Percentiles rank a stretch among this genome's conserved stretches.
Evolutionary conservation across 2,888 invertebrate genomes (phyloP).

Genomic region (Neoaliturus tenellus): DNA sequence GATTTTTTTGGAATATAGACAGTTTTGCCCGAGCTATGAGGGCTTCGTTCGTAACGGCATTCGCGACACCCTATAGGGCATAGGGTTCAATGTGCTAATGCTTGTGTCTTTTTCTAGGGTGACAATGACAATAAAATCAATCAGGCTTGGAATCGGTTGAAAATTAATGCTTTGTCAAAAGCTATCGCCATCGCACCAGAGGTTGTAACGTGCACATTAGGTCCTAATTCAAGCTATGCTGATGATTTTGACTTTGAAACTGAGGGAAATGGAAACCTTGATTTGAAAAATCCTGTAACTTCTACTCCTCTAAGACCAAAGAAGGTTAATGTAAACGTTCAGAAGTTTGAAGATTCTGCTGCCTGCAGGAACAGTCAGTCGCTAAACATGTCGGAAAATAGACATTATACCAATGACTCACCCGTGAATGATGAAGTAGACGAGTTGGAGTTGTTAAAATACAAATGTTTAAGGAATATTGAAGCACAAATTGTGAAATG

Average conservation of each 20-base stretch:
- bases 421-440: conserved; percentile 5
- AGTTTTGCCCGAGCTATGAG: no score
- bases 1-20: no score
- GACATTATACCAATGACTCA: background rate
- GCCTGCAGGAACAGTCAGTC: background rate
- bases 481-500: conserved; percentile 23
- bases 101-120: conserved; percentile 52
- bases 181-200: conserved; percentile 34
- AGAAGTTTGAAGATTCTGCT: background rate
- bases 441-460: background rate
- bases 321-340: background rate
- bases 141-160: conserved; percentile 38
- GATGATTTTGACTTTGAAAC: background rate
- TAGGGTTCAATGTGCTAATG: no score
- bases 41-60: no score
- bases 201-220: background rate
- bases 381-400: background rate
- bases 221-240: background rate
- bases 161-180: conserved; percentile 36
- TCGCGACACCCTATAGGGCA: no score
- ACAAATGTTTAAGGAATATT: conserved; percentile 13
- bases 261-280: background rate
- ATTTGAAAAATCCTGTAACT: background rate
- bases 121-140: conserved; percentile 61
- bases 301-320: conserved; percentile 19